A percentile compares a stretch with the other conserved stretches of the same genome.
Evolutionary conservation across 2,113 vertebrate genomes (phyloP).

Genomic region (Syngnathus typhle): DNA sequence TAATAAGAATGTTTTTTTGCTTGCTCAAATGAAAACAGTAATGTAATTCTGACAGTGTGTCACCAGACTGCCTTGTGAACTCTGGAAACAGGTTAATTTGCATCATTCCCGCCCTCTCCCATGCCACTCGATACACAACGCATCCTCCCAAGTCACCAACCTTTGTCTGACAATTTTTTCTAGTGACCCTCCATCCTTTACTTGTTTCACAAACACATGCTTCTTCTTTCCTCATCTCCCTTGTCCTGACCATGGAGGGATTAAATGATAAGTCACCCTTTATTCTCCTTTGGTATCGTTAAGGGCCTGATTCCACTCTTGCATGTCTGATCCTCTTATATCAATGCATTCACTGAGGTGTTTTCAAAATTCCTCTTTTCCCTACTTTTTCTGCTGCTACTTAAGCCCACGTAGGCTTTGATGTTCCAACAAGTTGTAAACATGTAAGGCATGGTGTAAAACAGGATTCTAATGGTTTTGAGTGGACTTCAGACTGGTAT

Average conservation of each 20-base stretch:
- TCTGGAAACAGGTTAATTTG: neutral
- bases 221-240: slow-evolving; percentile 37
- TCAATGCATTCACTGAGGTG: slow-evolving; percentile 47
- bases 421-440: slow-evolving; percentile 48
- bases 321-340: slow-evolving; percentile 72
- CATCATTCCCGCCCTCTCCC: slow-evolving; percentile 5
- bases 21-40: neutral
- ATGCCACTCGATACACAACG: slow-evolving; percentile 11
- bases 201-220: slow-evolving; percentile 38
- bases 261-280: slow-evolving; percentile 64
- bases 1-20: neutral
- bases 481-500: slow-evolving; percentile 11
- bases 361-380: slow-evolving; percentile 47
- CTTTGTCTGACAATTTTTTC: slow-evolving; percentile 40
- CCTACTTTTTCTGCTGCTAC: slow-evolving; percentile 22
- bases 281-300: slow-evolving; percentile 60
- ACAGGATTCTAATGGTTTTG: neutral
- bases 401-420: slow-evolving; percentile 37
- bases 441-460: slow-evolving; percentile 30
- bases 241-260: slow-evolving; percentile 50
- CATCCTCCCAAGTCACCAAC: slow-evolving; percentile 23
- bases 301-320: slow-evolving; percentile 61
- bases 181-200: slow-evolving; percentile 31
- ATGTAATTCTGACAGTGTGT: neutral
- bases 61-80: neutral